Percentiles rank a stretch among this genome's conserved stretches.
Evolutionary conservation across 2,888 invertebrate genomes (phyloP).

Genomic region (Horisme vitalbata): DNA sequence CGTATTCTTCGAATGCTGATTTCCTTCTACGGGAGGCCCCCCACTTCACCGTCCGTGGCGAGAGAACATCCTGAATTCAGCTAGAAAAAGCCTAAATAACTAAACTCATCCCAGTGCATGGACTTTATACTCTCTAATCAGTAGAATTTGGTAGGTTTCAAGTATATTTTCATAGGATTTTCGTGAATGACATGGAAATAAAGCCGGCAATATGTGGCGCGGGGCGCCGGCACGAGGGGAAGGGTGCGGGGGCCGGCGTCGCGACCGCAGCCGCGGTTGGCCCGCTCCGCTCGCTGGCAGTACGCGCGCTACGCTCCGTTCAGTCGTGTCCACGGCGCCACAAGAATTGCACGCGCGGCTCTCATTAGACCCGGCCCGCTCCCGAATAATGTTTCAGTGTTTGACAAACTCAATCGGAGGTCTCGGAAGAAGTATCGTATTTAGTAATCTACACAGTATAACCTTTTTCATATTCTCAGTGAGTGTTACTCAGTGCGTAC

Average conservation of each 20-base stretch:
- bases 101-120: neutral
- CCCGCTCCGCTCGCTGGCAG: constrained; percentile 43
- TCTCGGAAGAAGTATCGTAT: constrained; percentile 80
- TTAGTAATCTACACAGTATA: constrained; percentile 80
- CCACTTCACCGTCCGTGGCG: constrained; percentile 21
- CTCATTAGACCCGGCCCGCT: constrained; percentile 77
- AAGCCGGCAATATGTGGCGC: constrained; percentile 27
- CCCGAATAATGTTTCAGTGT: constrained; percentile 83
- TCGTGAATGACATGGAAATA: constrained; percentile 67
- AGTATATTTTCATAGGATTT: constrained; percentile 56
- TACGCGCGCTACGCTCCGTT: constrained; percentile 48
- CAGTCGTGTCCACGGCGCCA: constrained; percentile 79
- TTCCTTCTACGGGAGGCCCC: constrained; percentile 65
- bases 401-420: constrained; percentile 81
- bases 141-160: constrained; percentile 14
- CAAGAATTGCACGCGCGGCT: constrained; percentile 77
- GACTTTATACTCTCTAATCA: constrained; percentile 20
- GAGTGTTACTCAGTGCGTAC: constrained; percentile 83
- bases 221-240: constrained; percentile 34
- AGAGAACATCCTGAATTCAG: constrained; percentile 1
- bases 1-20: constrained; percentile 63
- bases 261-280: constrained; percentile 50
- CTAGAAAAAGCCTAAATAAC: neutral
- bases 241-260: constrained; percentile 38
- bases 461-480: constrained; percentile 81